phyloP scores from a whole-genome alignment of 1,140 invertebrate species.

The Parasteatoda tepidariorum region DNA sequence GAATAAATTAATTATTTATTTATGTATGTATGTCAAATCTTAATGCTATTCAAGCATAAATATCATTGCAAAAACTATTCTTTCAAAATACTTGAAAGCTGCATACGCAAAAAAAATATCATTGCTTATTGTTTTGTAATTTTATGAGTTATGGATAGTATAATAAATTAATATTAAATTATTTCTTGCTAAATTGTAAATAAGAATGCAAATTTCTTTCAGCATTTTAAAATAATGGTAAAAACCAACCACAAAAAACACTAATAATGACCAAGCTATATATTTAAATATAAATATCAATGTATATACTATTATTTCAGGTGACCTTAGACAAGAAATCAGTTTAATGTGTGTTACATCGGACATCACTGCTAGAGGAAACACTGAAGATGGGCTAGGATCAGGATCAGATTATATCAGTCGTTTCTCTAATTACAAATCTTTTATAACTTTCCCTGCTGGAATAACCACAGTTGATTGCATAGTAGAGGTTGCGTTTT shows the following conservation, averaged over 20 bases:
- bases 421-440: conserved; percentile 65
- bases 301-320: conserved; percentile 2
- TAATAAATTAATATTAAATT: too few relatives aligned
- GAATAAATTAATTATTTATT: background rate
- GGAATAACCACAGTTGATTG: conserved; percentile 67
- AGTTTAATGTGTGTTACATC: conserved; percentile 22
- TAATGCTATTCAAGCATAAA: background rate
- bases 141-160: too few relatives aligned
- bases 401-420: conserved; percentile 67
- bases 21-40: background rate
- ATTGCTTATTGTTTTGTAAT: too few relatives aligned
- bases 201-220: too few relatives aligned
- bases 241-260: too few relatives aligned
- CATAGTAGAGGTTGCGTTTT: conserved; percentile 52
- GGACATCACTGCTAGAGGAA: conserved; percentile 20
- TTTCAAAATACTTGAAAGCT: too few relatives aligned
- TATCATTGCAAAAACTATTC: too few relatives aligned
- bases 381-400: conserved; percentile 2
- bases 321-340: conserved; percentile 36
- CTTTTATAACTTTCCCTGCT: conserved; percentile 68
- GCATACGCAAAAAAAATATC: too few relatives aligned
- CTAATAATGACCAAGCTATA: too few relatives aligned
- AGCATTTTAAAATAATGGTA: too few relatives aligned
- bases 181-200: too few relatives aligned
- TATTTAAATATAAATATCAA: too few relatives aligned